Base-by-base conservation (phyloP, 2,113 vertebrate species). In the Takifugu bimaculatus region DNA sequence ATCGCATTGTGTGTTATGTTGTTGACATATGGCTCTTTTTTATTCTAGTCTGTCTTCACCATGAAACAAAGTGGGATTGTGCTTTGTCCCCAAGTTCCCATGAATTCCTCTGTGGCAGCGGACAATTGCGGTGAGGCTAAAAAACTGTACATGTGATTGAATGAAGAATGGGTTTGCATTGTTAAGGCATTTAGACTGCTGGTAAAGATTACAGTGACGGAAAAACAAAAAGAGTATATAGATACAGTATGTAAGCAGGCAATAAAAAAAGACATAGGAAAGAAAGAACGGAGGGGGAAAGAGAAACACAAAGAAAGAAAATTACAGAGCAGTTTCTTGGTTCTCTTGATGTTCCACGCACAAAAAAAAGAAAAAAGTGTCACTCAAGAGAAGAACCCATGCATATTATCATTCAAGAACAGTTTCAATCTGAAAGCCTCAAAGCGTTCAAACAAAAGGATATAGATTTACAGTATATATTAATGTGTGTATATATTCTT, bases 101-200 rank as follows among this genome's bases (percentile, higher is more conserved):
- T 89, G 90, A 92, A 95, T 94, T 93, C 92, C 92, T 93, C 69
- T 93, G 93, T 94, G 92, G 94, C 90, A 90, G 93, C 84, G 92
- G 93, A 93, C 90, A 92, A 91, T 93, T 93, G 91, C 90, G 93
- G 93, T 91, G 92, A 91, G 93, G 93, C 88, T 92, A 81, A 70
- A 94, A 94, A 92, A 93, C 93, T 94, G 93, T 95, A 94, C 94
- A 94, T 85, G 92, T 95, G 94, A 94, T 81, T 82, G 81, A 94
- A 95, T 93, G 93, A 82, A 92, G 88, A 93, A 94, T 94, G 94
- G 92, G 77, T 91, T 95, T 96, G 95, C 95, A 97, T 96, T 96
- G 94, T 97, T 97, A 97, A 97, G 95, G 95, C 95, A 97, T 97
- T 94, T 94, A 94, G 94, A 94, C 94, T 96, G 95, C 95, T 97